Percentiles rank a stretch among this genome's conserved stretches.
These are phyloP conservation scores for Oxyura jamaicensis DNA, from an alignment of 2,113 vertebrate species.

Conservation along the genomic window DNA sequence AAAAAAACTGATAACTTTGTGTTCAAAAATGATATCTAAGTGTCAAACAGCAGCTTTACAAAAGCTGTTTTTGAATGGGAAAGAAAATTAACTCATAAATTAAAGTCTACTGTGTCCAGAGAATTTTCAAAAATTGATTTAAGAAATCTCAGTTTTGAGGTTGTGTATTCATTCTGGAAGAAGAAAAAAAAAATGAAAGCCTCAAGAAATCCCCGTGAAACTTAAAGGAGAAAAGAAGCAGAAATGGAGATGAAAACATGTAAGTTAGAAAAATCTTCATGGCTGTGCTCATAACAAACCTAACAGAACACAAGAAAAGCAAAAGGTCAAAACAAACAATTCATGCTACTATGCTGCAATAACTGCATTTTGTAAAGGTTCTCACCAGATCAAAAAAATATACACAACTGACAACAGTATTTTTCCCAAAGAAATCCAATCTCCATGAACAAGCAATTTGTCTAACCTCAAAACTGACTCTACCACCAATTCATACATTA, in stretches of 20 bases:
- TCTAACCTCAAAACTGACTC: neutral
- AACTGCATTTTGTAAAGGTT: neutral
- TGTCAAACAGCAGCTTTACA: neutral
- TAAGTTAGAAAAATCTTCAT: neutral
- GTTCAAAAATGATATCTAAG: neutral
- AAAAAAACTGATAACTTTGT: neutral
- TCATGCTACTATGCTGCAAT: neutral
- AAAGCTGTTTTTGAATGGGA: neutral
- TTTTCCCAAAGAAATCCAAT: neutral
- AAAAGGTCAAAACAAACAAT: neutral
- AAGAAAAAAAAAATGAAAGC: neutral
- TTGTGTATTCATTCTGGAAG: neutral
- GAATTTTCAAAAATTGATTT: neutral
- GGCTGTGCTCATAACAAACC: rapidly evolving
- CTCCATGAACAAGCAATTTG: neutral
- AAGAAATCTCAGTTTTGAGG: neutral
- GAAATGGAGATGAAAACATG: neutral
- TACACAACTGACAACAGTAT: neutral
- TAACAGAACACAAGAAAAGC: neutral
- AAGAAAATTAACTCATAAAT: neutral
- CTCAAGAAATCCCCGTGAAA: neutral
- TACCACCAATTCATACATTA: neutral
- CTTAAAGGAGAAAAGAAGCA: neutral
- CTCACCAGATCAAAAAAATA: neutral
- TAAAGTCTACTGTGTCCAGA: neutral